Evolutionary conservation across 23 tunicate genomes (phyloP).

Genomic region (Botrylloides violaceus): DNA sequence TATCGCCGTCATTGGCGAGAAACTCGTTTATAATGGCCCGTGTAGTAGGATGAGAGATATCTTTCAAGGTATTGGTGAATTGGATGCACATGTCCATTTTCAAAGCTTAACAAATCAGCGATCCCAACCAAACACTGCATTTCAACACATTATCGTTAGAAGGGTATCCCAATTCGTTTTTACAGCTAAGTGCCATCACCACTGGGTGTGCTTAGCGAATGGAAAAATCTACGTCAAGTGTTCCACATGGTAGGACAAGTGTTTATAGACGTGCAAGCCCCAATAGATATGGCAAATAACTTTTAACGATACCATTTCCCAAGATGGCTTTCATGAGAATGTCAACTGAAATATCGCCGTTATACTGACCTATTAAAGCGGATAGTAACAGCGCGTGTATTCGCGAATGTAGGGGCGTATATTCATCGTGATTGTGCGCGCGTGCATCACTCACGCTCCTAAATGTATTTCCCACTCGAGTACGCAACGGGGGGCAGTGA

Average conservation of each 20-base stretch:
- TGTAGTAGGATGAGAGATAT: too few species aligned
- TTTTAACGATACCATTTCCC: neutral
- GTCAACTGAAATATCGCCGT: too few species aligned
- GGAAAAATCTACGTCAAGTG: neutral
- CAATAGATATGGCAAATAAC: neutral
- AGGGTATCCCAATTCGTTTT: neutral
- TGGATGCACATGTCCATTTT: too few species aligned
- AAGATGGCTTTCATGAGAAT: neutral
- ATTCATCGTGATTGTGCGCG: neutral
- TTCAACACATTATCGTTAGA: neutral
- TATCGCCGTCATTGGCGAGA: too few species aligned
- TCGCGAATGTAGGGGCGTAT: neutral
- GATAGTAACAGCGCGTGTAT: neutral
- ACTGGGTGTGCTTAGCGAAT: neutral
- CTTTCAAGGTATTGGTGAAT: too few species aligned
- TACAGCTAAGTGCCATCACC: neutral
- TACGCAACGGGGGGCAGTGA: slow-evolving; percentile 21
- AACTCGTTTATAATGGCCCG: too few species aligned
- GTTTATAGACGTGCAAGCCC: neutral
- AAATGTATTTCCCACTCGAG: slow-evolving; percentile 8
- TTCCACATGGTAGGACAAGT: neutral
- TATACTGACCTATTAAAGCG: too few species aligned
- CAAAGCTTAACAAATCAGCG: too few species aligned
- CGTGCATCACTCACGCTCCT: neutral
- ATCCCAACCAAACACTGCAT: too few species aligned